phyloP scores from a whole-genome alignment of 2,797 vertebrate genomes.

The Buceros bicornis region DNA sequence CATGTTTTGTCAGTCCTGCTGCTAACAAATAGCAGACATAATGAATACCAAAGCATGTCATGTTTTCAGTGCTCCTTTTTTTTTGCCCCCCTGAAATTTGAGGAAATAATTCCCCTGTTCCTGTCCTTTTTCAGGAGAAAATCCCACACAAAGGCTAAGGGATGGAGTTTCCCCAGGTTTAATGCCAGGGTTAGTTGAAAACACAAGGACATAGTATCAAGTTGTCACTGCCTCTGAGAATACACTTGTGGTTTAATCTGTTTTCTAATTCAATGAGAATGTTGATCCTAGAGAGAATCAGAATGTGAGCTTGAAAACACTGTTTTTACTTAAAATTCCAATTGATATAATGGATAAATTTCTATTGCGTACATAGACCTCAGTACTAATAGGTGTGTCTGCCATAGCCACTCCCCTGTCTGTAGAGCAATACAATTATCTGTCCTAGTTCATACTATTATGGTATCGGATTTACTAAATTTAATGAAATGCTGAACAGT shows the following conservation, averaged over 20 bases:
- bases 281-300: background rate
- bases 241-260: background rate
- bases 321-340: background rate
- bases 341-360: background rate
- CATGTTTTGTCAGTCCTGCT: background rate
- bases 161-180: background rate
- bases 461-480: background rate
- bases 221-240: background rate
- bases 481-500: background rate
- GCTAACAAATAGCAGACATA: background rate
- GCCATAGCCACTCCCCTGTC: background rate
- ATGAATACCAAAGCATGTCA: background rate
- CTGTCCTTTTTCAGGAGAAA: background rate
- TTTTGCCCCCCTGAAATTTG: background rate
- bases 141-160: background rate
- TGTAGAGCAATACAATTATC: background rate
- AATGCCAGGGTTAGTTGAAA: background rate
- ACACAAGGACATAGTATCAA: background rate
- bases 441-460: background rate
- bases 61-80: background rate
- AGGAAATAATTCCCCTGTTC: background rate
- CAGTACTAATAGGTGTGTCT: background rate
- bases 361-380: background rate
- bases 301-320: background rate
- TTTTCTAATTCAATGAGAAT: background rate